A percentile compares a stretch with the other conserved stretches of the same genome.
phyloP scores from a whole-genome alignment of 2,888 invertebrate species.

The Andrena praecox region DNA sequence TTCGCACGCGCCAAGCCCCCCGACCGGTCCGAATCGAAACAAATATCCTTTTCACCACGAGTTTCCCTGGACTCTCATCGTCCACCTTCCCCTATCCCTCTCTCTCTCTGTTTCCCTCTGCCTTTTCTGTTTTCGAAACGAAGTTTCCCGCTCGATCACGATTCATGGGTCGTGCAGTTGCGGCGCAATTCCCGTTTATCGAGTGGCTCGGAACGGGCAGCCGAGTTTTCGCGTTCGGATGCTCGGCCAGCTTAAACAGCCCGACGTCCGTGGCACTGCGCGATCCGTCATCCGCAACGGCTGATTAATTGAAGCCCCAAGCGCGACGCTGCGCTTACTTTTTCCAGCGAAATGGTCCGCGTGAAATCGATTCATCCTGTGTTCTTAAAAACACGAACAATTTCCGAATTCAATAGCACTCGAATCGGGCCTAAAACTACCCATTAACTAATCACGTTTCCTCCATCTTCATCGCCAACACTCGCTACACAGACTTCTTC shows the following conservation, averaged over 20 bases:
- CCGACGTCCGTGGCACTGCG: slow-evolving; percentile 46
- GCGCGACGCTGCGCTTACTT: slow-evolving; percentile 13
- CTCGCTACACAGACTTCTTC: no score
- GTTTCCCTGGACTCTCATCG: background rate
- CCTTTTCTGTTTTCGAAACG: slow-evolving; percentile 29
- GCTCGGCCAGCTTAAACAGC: slow-evolving; percentile 61
- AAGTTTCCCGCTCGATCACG: slow-evolving; percentile 57
- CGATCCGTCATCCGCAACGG: slow-evolving; percentile 59
- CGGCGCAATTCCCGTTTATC: slow-evolving; percentile 66
- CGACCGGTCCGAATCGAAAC: slow-evolving; percentile 9
- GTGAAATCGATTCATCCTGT: background rate
- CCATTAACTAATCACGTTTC: no score
- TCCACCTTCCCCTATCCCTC: background rate
- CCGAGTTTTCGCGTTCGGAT: slow-evolving; percentile 42
- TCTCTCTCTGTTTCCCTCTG: background rate
- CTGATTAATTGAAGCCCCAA: slow-evolving; percentile 49
- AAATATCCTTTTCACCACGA: background rate
- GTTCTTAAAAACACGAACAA: background rate
- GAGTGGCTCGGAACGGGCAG: slow-evolving; percentile 52
- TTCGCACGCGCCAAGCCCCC: slow-evolving; percentile 10
- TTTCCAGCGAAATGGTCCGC: background rate
- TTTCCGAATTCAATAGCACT: no score
- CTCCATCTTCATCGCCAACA: no score
- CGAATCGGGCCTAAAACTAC: no score
- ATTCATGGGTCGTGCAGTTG: slow-evolving; percentile 57